phyloP scores from a whole-genome alignment of 2,797 vertebrate genomes.

The Darevskia nairensis region DNA sequence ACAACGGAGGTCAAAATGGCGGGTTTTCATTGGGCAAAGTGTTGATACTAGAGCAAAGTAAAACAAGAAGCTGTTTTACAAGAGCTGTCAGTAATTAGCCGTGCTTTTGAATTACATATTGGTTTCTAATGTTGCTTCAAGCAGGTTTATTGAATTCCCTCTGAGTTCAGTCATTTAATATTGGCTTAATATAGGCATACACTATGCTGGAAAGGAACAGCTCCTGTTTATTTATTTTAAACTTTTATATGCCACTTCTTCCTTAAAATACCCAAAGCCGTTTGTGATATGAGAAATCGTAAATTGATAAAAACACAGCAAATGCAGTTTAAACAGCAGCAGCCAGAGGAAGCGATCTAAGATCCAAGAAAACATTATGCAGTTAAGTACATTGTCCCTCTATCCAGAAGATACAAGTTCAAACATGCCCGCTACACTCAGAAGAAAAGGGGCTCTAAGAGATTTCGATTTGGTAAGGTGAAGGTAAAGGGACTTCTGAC shows the following conservation, averaged over 20 bases:
- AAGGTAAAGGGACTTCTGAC: no score
- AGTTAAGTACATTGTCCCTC: neutral
- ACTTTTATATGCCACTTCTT: neutral
- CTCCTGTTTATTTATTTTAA: neutral
- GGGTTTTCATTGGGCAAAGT: conserved; percentile 18
- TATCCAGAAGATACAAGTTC: neutral
- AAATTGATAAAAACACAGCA: neutral
- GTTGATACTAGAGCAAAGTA: conserved; percentile 14
- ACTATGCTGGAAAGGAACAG: neutral
- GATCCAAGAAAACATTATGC: neutral
- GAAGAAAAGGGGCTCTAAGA: neutral
- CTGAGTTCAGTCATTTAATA: neutral
- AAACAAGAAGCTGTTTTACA: conserved; percentile 12
- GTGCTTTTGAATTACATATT: conserved; percentile 12
- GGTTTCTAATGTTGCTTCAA: conserved; percentile 13
- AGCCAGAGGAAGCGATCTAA: neutral
- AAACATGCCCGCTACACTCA: neutral
- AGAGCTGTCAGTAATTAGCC: conserved; percentile 1
- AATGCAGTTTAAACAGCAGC: neutral
- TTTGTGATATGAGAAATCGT: neutral
- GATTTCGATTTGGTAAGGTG: no score
- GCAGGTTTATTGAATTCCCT: conserved; percentile 9
- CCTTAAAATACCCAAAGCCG: neutral
- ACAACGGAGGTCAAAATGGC: neutral
- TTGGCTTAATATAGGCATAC: neutral